Base-by-base conservation (phyloP, 2,888 invertebrate species). In the Clepsis dumicolana region DNA sequence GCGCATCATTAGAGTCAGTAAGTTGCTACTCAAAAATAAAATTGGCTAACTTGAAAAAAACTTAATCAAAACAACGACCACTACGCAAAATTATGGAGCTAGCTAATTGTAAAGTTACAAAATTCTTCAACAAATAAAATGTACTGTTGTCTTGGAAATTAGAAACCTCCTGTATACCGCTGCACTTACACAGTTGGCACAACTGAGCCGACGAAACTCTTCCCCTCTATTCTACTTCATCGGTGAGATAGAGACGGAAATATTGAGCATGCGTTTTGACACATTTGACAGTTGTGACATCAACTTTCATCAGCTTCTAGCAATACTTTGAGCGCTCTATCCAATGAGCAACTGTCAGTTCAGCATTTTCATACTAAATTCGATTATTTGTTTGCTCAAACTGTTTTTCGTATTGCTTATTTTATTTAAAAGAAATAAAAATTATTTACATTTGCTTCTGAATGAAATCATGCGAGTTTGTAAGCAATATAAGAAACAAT, bases 1-100 rank as follows among this genome's bases (percentile, higher is more conserved):
- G 67, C 24, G 50, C 10, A 32, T 25, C n/a, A 41, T n/a, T 18
- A 5, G 12, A 52, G 29, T 29, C 38, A 52, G n/a, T 35, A 48
- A 12, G 48, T 16, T 38, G 63, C 24, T 16, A 35, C 56, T 32
- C 32, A 32, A 35, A 54, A 64, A 41, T 4, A 41, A 25, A 57
- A 18, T 25, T 48, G 21, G 10, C 35, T 35, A 57, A 64, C 48
- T 48, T 16, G 2, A 64, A 54, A 62, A 12, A n/a, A n/a, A n/a
- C n/a, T 24, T 29, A 18, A n/a, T 4, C 1, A 41, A 38, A 48
- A 48, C 48, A 12, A 48, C 2, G 1, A 48, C 48, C 21, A 48
- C 48, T 16, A 18, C 44, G 8, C 16, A 44, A 44, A 18, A 48
- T 10, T 10, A 2, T 35, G n/a, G n/a, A 29, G 4, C 7, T 29